A percentile compares a stretch with the other conserved stretches of the same genome.
These are phyloP conservation scores for Platorchestia sp. DNA, from an alignment of 1,140 invertebrate genomes.

Conservation along the genomic window DNA sequence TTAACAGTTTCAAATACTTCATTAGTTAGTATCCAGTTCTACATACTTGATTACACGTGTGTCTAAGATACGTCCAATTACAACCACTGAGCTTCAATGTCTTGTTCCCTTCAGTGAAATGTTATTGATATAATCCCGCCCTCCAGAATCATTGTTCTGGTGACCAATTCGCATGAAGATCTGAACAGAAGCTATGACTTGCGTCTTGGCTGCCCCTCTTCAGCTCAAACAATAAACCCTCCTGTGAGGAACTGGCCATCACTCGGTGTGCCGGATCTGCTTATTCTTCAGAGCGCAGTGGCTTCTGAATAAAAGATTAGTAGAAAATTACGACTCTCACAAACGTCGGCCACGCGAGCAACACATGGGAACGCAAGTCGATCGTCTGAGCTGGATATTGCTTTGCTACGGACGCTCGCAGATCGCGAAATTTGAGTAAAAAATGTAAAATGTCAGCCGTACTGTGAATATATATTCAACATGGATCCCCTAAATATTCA, in stretches of 20 bases:
- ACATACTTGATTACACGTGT: not conserved
- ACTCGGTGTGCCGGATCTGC: not conserved
- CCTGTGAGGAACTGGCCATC: not conserved
- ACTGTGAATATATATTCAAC: not conserved
- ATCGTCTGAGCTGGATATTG: not conserved
- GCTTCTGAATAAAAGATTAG: conserved; percentile 9
- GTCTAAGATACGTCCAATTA: not conserved
- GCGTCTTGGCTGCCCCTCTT: not conserved
- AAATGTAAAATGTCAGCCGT: not conserved
- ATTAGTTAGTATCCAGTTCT: too few species aligned
- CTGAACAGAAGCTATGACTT: too few species aligned
- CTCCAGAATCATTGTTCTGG: not conserved
- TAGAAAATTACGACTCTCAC: not conserved
- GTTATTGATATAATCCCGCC: not conserved
- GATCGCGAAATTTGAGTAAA: not conserved
- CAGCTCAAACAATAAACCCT: not conserved
- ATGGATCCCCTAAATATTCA: too few species aligned
- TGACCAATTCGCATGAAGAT: not conserved
- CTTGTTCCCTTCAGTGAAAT: not conserved
- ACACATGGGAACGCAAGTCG: not conserved
- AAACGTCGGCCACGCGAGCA: not conserved
- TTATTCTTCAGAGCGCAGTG: not conserved
- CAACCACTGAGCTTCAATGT: not conserved
- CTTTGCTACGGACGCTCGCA: not conserved
- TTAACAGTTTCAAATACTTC: too few species aligned